Evolutionary conservation across 2,888 invertebrate species (phyloP).

Genomic region (Tryphoninae sp.): DNA sequence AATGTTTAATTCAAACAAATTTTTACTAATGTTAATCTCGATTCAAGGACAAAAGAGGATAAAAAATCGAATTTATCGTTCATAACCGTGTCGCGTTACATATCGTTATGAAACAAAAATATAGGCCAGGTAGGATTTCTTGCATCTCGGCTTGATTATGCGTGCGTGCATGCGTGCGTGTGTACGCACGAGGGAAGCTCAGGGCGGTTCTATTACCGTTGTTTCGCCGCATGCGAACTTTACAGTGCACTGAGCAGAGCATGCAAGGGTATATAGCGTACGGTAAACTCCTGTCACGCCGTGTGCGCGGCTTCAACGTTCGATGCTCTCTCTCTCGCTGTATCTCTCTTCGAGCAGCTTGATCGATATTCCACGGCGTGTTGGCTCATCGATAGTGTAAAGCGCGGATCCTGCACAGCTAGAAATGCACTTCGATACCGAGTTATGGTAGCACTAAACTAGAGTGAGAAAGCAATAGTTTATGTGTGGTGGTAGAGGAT

Average conservation of each 20-base stretch:
- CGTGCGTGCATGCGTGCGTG: not conserved
- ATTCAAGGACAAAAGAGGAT: not conserved
- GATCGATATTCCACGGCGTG: slow-evolving; percentile 59
- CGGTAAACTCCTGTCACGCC: slow-evolving; percentile 12
- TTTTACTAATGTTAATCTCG: too few species aligned
- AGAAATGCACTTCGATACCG: slow-evolving; percentile 50
- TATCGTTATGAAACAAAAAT: slow-evolving; percentile 10
- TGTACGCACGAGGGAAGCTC: slow-evolving; percentile 31
- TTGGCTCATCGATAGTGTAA: slow-evolving; percentile 39
- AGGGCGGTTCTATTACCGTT: slow-evolving; percentile 25
- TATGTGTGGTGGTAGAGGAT: slow-evolving; percentile 44
- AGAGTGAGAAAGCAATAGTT: slow-evolving; percentile 41
- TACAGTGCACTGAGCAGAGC: slow-evolving; percentile 34
- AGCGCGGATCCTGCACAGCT: slow-evolving; percentile 26
- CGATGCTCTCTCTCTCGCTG: slow-evolving; percentile 6
- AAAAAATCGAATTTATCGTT: not conserved
- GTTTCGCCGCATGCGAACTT: slow-evolving; percentile 37
- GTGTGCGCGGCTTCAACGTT: slow-evolving; percentile 37
- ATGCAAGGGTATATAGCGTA: slow-evolving; percentile 1
- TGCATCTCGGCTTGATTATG: slow-evolving; percentile 26
- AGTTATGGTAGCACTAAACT: slow-evolving; percentile 37
- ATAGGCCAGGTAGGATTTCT: slow-evolving; percentile 43
- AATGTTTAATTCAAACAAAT: too few species aligned
- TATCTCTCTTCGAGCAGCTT: slow-evolving; percentile 25
- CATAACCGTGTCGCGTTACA: too few species aligned